Base-by-base conservation (phyloP, 2,797 vertebrate genomes). In the Enteromius trimaculatus region DNA sequence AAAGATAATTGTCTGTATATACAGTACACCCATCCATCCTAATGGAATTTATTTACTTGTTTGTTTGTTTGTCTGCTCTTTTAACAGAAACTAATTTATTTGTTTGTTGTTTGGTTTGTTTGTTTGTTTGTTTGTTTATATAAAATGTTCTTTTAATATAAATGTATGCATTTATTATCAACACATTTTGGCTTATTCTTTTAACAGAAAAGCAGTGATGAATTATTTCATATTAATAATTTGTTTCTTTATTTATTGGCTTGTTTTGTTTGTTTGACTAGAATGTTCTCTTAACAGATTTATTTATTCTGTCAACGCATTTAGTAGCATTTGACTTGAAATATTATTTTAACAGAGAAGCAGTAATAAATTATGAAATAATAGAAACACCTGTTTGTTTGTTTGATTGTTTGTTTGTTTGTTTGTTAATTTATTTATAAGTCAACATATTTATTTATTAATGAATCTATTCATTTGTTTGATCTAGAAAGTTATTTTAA, bases 1-100 rank as follows among this genome's bases (percentile, higher is more conserved):
- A 89, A 84, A 37, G 65, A 74, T 5, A 68, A 37, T 9, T 19
- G 84, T 88, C 70, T 19, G 87, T 17, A 69, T 17, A 69, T 81
- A 85, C 70, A 21, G 29, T 64, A 19, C 29, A 72, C 26, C 17
- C 70, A 21, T 19, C 42, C 23, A 26, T 29, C 23, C 68, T 47
- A 26, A 26, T 17, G n/a, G 39, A 70, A 23, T 26, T 42, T 17
- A 37, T 37, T 66, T 37, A 37, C 37, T 66, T 55, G 21, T 55
- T n/a, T 55, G 53, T 53, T 53, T 49, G 49, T 6, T 49, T 49
- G 21, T 10, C 8, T 55, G 53, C 21, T 23, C 0, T 23, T n/a
- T 9, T 10, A 4, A 55, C 53, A 55, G 21, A 55, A 1, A n/a
- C 10, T 1, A 23, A 11, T 55, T 66, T 10, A 9, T 31, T 31